A percentile compares a stretch with the other conserved stretches of the same genome.
phyloP scores from a whole-genome alignment of 2,797 vertebrate species.

The Acanthurus lineatus region DNA sequence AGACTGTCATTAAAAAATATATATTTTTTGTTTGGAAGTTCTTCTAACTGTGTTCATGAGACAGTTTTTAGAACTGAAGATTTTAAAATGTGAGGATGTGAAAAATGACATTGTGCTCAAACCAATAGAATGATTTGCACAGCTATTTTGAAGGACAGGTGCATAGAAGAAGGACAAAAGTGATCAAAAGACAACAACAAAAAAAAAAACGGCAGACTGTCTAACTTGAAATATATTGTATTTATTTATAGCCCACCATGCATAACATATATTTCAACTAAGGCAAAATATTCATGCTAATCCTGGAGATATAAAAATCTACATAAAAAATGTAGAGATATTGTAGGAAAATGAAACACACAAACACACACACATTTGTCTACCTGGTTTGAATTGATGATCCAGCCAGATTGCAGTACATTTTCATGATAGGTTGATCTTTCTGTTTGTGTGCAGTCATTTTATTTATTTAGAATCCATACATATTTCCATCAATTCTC shows the following conservation, averaged over 20 bases:
- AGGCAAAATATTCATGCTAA: not conserved
- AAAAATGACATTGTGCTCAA: slow-evolving; percentile 5
- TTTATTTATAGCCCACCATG: too few relatives aligned
- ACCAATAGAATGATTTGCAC: not conserved
- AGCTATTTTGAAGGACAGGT: too few relatives aligned
- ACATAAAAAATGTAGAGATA: not conserved
- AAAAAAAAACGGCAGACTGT: too few relatives aligned
- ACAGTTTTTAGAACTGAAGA: not conserved
- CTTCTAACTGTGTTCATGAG: slow-evolving; percentile 11
- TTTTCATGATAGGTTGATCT: slow-evolving; percentile 4
- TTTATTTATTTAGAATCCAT: not conserved
- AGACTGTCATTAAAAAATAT: not conserved
- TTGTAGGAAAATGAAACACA: not conserved
- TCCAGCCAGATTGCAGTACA: not conserved
- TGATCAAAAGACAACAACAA: too few relatives aligned
- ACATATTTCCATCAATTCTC: not conserved
- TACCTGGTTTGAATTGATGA: not conserved
- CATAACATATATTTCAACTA: not conserved
- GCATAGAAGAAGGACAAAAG: too few relatives aligned
- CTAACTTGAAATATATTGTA: too few relatives aligned
- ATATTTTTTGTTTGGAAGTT: not conserved
- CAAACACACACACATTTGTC: too few relatives aligned
- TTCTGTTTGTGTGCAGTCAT: not conserved
- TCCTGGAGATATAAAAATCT: too few relatives aligned
- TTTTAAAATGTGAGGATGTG: not conserved